These are phyloP conservation scores for Drosophila santomea DNA, from an alignment of 1,140 invertebrate genomes.

Conservation along the genomic window DNA sequence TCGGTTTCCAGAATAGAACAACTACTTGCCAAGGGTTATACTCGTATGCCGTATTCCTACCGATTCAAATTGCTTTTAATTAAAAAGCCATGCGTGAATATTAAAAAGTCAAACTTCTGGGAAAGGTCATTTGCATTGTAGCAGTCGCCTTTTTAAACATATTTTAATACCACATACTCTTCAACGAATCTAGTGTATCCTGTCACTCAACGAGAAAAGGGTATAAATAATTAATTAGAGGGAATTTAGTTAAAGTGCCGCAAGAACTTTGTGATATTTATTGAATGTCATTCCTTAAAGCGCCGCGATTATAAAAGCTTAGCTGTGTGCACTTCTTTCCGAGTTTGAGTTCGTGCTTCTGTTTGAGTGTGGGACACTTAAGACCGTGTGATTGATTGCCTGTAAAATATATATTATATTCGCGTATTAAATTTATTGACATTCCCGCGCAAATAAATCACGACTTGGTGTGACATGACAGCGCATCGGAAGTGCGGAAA, in stretches of 20 bases:
- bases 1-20: too few species aligned
- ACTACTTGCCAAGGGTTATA: too few species aligned
- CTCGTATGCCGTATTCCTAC: too few species aligned
- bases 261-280: background rate
- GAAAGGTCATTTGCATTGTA: too few species aligned
- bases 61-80: too few species aligned
- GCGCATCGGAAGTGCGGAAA: conserved; percentile 21
- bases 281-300: conserved; percentile 26
- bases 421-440: conserved; percentile 54
- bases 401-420: conserved; percentile 57
- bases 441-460: conserved; percentile 56
- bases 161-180: too few species aligned
- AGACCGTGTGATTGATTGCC: conserved; percentile 58
- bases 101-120: too few species aligned
- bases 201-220: too few species aligned
- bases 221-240: background rate
- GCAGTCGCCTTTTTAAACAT: too few species aligned
- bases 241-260: background rate
- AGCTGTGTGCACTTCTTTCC: conserved; percentile 15
- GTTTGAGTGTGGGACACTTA: conserved; percentile 34
- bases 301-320: conserved; percentile 39
- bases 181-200: too few species aligned
- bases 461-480: conserved; percentile 47
- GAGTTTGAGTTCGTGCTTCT: conserved; percentile 1
- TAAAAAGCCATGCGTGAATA: too few species aligned